Evolutionary conservation across 2,797 vertebrate species (phyloP).

Genomic region (Geotrypetes seraphini): DNA sequence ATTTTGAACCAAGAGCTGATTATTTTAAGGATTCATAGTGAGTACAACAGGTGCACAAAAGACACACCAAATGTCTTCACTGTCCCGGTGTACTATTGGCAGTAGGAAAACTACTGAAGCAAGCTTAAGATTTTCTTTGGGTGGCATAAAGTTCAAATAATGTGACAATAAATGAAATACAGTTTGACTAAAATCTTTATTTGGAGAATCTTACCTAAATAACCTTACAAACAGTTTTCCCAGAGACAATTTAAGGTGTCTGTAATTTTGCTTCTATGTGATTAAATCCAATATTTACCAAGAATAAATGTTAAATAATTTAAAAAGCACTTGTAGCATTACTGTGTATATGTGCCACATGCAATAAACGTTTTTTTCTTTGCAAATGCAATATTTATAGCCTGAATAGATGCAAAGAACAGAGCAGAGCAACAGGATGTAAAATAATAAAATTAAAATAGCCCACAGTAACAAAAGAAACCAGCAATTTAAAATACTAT

Average conservation of each 20-base stretch:
- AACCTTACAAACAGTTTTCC: background rate
- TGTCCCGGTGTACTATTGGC: too few relatives aligned
- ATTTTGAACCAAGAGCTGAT: background rate
- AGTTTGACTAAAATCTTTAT: too few relatives aligned
- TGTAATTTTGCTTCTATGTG: slow-evolving; percentile 4
- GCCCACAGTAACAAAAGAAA: slow-evolving; percentile 27
- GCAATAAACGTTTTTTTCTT: slow-evolving; percentile 17
- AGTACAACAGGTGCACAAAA: rapidly evolving
- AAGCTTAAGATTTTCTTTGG: too few relatives aligned
- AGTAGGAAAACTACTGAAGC: too few relatives aligned
- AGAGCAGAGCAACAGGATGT: slow-evolving; percentile 8
- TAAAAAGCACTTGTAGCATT: slow-evolving; percentile 16
- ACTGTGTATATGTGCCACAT: slow-evolving; percentile 10
- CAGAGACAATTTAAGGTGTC: background rate
- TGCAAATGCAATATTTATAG: slow-evolving; percentile 10
- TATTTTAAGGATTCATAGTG: background rate
- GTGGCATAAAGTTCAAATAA: too few relatives aligned
- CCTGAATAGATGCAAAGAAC: slow-evolving; percentile 15
- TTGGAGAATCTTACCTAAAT: too few relatives aligned
- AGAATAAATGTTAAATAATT: slow-evolving; percentile 12
- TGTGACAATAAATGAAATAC: too few relatives aligned
- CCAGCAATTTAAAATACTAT: slow-evolving; percentile 22
- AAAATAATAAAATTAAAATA: slow-evolving; percentile 20
- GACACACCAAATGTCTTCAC: too few relatives aligned
- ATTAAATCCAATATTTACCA: too few relatives aligned